phyloP scores from a whole-genome alignment of 2,888 invertebrate genomes.

The Saturnia pavonia region DNA sequence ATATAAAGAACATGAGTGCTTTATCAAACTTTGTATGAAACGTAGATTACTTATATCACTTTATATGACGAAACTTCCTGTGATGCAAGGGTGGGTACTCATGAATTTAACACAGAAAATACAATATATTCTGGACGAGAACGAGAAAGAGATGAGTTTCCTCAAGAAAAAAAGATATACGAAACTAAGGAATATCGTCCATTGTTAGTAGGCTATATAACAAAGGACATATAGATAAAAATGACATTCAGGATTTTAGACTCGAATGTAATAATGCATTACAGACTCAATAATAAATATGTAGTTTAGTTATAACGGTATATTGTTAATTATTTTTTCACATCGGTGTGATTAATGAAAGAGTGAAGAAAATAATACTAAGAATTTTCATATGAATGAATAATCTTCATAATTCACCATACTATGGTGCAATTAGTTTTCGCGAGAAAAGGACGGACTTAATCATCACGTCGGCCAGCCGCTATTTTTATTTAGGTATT shows the following conservation, averaged over 20 bases:
- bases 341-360: neutral
- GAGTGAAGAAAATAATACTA: no score
- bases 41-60: neutral
- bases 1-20: slow-evolving; percentile 10
- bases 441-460: no score
- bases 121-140: slow-evolving; percentile 31
- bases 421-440: no score
- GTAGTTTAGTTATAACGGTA: no score
- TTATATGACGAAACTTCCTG: slow-evolving; percentile 10
- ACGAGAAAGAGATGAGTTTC: slow-evolving; percentile 33
- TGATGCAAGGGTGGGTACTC: slow-evolving; percentile 25
- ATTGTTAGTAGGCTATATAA: slow-evolving; percentile 35
- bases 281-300: neutral
- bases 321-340: neutral
- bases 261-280: neutral
- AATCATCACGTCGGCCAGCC: no score
- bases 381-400: no score
- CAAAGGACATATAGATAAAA: slow-evolving; percentile 23
- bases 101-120: slow-evolving; percentile 31
- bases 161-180: slow-evolving; percentile 38
- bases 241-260: neutral
- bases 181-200: slow-evolving; percentile 33
- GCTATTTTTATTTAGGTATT: no score
- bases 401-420: no score
- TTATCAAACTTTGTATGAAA: slow-evolving; percentile 1